phyloP scores from a whole-genome alignment of 2,797 vertebrate species.

The Microtus californicus region DNA sequence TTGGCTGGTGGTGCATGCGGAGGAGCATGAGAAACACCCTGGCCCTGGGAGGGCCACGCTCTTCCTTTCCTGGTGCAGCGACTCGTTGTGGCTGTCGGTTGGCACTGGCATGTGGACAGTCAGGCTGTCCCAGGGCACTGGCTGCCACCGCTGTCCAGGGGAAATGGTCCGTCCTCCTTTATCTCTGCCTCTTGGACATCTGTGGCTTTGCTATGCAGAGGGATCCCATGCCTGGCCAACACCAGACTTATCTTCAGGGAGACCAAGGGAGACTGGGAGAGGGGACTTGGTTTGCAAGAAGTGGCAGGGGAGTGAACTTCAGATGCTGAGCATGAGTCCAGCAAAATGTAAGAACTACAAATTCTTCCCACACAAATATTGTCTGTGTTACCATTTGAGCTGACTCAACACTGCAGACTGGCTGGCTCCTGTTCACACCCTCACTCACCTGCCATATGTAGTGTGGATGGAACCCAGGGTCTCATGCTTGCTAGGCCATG shows the following conservation, averaged over 20 bases:
- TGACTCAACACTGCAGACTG: fast-evolving
- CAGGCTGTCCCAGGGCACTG: background rate
- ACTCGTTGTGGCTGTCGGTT: background rate
- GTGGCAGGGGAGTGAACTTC: background rate
- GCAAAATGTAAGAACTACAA: background rate
- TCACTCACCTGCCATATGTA: background rate
- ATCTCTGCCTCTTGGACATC: background rate
- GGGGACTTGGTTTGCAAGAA: background rate
- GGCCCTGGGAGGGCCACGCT: fast-evolving
- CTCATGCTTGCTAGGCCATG: background rate
- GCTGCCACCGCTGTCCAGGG: background rate
- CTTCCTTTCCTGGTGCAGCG: background rate
- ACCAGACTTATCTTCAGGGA: too few species aligned
- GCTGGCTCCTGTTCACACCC: background rate
- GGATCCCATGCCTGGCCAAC: background rate
- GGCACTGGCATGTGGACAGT: background rate
- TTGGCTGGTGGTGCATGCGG: background rate
- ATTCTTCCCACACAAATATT: too few species aligned
- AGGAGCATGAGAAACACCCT: background rate
- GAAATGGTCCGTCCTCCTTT: background rate
- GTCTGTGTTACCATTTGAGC: background rate
- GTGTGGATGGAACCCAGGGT: background rate
- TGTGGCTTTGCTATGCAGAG: background rate
- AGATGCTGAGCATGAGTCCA: background rate
- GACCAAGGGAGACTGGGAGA: background rate